Percentiles rank a stretch among this genome's conserved stretches.
These are phyloP conservation scores for Elymnias hypermnestra DNA, from an alignment of 1,140 invertebrate species.

Conservation along the genomic window DNA sequence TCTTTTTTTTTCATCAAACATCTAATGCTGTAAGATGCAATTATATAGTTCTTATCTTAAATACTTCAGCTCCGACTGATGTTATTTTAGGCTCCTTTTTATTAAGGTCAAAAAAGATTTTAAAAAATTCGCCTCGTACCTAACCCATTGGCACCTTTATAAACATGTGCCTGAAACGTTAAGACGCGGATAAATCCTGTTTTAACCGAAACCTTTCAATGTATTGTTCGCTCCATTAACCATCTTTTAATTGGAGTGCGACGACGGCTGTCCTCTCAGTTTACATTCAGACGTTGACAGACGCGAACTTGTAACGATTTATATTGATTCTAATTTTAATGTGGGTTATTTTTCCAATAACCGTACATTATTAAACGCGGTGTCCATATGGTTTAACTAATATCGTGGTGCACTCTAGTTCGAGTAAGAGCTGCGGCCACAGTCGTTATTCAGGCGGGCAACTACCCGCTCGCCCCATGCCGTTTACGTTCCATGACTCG, in stretches of 20 bases:
- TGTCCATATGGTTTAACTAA: constrained; percentile 17
- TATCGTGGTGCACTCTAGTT: constrained; percentile 19
- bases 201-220: constrained; percentile 59
- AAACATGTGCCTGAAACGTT: no score
- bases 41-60: no score
- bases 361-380: constrained; percentile 8
- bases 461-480: constrained; percentile 40
- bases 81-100: no score
- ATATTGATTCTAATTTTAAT: constrained; percentile 1
- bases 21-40: no score
- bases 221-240: constrained; percentile 46
- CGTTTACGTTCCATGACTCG: constrained; percentile 12
- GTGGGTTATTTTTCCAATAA: neutral
- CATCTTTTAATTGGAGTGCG: constrained; percentile 58
- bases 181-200: constrained; percentile 64
- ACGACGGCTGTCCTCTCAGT: constrained; percentile 36
- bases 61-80: no score
- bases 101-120: no score
- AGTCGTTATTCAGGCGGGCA: constrained; percentile 50
- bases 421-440: constrained; percentile 20
- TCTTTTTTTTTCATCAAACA: no score
- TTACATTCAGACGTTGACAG: constrained; percentile 27
- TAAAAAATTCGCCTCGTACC: no score
- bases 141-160: no score
- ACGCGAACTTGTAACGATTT: constrained; percentile 19